These are phyloP conservation scores for Myotis yumanensis DNA, from an alignment of 2,113 vertebrate species.

Conservation along the genomic window DNA sequence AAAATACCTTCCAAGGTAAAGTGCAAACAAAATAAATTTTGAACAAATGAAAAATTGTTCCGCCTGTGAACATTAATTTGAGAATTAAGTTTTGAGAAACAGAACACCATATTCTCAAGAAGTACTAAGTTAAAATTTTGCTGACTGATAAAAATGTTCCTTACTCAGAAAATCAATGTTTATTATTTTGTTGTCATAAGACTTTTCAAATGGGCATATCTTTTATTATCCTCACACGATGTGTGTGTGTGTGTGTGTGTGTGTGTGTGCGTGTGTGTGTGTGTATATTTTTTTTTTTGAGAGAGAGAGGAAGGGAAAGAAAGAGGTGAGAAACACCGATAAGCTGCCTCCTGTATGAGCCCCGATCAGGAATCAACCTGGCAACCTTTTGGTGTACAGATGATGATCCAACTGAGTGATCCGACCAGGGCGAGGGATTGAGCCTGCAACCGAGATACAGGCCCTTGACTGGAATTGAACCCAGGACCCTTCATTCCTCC, in stretches of 20 bases:
- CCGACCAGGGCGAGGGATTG: no score
- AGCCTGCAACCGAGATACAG: no score
- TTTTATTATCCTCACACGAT: neutral
- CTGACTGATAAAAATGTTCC: constrained; percentile 20
- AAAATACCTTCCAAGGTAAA: neutral
- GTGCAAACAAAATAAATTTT: neutral
- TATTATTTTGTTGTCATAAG: constrained; percentile 34
- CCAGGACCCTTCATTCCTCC: no score
- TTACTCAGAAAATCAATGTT: constrained; percentile 1
- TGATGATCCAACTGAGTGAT: neutral
- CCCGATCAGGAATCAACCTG: neutral
- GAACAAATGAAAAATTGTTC: neutral
- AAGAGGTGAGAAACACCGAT: neutral
- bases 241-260: neutral
- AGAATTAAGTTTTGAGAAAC: neutral
- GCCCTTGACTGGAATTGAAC: no score
- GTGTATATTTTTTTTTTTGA: no score
- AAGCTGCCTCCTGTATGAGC: neutral
- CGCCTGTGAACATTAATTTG: neutral
- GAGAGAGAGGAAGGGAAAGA: neutral
- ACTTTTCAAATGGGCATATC: constrained; percentile 1
- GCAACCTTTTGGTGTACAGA: neutral
- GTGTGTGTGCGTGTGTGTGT: no score
- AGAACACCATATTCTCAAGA: neutral
- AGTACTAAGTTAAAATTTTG: constrained; percentile 21